Base-by-base conservation (phyloP, 2,797 vertebrate genomes). In the Nyctibius grandis region DNA sequence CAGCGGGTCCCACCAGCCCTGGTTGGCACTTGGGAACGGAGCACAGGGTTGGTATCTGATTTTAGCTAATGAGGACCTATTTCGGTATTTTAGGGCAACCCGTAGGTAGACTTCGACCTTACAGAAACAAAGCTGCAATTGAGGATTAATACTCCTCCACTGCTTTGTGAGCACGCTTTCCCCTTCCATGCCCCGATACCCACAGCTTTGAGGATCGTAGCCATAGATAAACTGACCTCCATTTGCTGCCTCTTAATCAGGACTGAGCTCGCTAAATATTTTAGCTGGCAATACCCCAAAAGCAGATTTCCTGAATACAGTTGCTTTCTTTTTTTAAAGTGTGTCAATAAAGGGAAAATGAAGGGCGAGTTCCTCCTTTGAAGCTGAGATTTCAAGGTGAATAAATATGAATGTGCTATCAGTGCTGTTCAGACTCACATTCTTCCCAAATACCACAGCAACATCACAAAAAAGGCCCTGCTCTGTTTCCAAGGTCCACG, bases 131-230 rank as follows among this genome's bases (percentile, higher is more conserved):
- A 79, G 51, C 16, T 65, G 45, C 54, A 51, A 1, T 1, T 29
- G 22, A 67, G 29, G 14, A 51, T 44, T 50, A 20, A 15, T 11
- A 11, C 17, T 17, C 28, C 40, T 56, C 1, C 0, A 4, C 5
- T 47, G 11, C 45, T 38, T 6, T 8, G 29, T n/a, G 26, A 85
- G 34, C 18, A 15, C 0, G 2, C 67, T 26, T 75, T n/a, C 45
- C 47, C 45, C 50, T 78, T 61, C 80, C 25, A 3, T 25, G 7
- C 34, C 44, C 45, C 1, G 0, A 7, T 5, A 19, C 29, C 59
- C 42, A 20, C 8, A 21, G 78, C 11, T 0, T 67, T 11, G 0
- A 1, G 48, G 59, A 14, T 18, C 0, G 0, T 9, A 28, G 76
- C 68, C 53, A 48, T 2, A 21, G 29, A 34, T 22, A 28, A 91